phyloP scores from a whole-genome alignment of 2,797 vertebrate genomes.

The Pogoniulus pusillus region DNA sequence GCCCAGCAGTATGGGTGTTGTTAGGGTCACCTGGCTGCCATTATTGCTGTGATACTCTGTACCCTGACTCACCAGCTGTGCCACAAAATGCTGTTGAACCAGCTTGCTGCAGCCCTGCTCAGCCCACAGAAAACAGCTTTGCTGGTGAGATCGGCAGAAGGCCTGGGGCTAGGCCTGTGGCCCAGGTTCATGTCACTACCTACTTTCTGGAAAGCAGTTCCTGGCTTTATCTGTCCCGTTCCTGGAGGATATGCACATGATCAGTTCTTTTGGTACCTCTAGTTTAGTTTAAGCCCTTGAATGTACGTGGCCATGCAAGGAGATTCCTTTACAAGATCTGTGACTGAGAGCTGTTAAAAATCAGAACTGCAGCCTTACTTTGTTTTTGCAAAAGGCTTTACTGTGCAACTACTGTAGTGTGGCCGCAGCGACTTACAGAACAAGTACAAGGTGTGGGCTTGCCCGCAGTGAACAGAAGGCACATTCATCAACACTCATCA shows the following conservation, averaged over 20 bases:
- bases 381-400: slow-evolving; percentile 59
- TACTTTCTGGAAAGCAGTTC: background rate
- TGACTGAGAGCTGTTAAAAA: background rate
- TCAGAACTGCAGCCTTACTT: rapidly evolving
- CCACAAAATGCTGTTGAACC: too few relatives aligned
- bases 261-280: rapidly evolving
- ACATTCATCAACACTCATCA: slow-evolving; percentile 28
- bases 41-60: too few relatives aligned
- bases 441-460: background rate
- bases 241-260: rapidly evolving
- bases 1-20: rapidly evolving
- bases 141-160: too few relatives aligned
- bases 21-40: background rate
- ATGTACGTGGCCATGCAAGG: rapidly evolving
- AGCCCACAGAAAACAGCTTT: too few relatives aligned
- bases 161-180: background rate
- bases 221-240: rapidly evolving
- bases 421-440: background rate
- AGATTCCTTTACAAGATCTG: rapidly evolving
- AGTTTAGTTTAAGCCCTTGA: rapidly evolving
- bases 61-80: rapidly evolving
- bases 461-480: slow-evolving; percentile 53
- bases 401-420: slow-evolving; percentile 24
- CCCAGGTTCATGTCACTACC: too few relatives aligned
- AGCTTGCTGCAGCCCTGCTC: too few relatives aligned